Evolutionary conservation across 2,113 vertebrate species (phyloP).

Genomic region (Poeciliopsis occidentalis): DNA sequence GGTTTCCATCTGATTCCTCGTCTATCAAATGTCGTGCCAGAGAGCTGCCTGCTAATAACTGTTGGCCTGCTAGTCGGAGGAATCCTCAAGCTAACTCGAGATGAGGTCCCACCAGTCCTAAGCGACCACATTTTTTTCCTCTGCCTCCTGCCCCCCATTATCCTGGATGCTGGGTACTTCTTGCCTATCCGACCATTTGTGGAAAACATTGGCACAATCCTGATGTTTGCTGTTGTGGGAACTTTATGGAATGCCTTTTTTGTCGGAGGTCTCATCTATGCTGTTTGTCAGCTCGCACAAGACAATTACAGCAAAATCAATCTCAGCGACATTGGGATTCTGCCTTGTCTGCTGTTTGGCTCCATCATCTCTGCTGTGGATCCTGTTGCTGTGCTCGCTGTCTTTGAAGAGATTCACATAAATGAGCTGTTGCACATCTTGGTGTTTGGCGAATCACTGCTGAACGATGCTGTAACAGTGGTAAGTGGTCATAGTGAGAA

Average conservation of each 20-base stretch:
- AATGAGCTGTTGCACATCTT: conserved; percentile 97
- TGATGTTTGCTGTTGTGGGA: conserved; percentile 96
- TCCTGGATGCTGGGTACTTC: conserved; percentile 97
- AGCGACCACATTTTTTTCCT: conserved; percentile 89
- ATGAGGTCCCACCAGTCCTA: conserved; percentile 85
- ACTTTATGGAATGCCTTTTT: conserved; percentile 98
- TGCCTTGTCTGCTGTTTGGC: conserved; percentile 92
- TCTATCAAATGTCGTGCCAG: conserved; percentile 89
- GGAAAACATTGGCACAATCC: conserved; percentile 97
- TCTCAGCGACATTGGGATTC: conserved; percentile 81
- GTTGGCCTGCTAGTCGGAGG: conserved; percentile 94
- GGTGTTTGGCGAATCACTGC: conserved; percentile 96
- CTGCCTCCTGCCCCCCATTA: conserved; percentile 95
- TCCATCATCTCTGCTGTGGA: conserved; percentile 96
- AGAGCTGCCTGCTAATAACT: conserved; percentile 95
- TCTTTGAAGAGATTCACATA: conserved; percentile 99
- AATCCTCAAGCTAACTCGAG: conserved; percentile 89
- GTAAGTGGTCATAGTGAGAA: conserved; percentile 79
- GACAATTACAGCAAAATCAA: conserved; percentile 7
- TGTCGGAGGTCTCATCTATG: conserved; percentile 88
- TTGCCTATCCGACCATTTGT: conserved; percentile 94
- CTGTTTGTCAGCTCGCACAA: conserved; percentile 85
- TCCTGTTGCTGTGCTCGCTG: conserved; percentile 94
- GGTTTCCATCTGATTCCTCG: conserved; percentile 95
- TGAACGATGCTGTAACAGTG: conserved; percentile 97